A percentile compares a stretch with the other conserved stretches of the same genome.
Evolutionary conservation across 2,113 vertebrate genomes (phyloP).

Genomic region (Gymnorhina tibicen): DNA sequence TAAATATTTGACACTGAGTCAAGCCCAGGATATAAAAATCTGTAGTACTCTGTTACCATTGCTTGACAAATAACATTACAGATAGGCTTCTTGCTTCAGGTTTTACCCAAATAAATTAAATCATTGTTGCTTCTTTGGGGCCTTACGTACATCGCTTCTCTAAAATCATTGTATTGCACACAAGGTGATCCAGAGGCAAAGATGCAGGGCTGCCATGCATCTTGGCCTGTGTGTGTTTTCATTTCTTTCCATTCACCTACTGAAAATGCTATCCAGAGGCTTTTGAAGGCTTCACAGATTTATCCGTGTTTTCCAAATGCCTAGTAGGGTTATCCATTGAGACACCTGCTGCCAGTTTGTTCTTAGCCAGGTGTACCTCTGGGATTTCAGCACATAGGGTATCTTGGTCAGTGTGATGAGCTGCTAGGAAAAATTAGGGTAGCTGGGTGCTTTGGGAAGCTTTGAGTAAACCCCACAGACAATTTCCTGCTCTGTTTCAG

Average conservation of each 20-base stretch:
- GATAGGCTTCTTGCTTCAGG: background rate
- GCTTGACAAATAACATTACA: background rate
- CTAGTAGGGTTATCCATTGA: background rate
- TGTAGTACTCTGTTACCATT: background rate
- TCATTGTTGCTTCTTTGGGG: slow-evolving; percentile 3
- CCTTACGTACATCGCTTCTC: background rate
- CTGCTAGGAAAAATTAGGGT: background rate
- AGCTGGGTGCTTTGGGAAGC: background rate
- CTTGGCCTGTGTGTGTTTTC: background rate
- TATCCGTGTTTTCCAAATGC: background rate
- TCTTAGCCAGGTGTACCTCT: background rate
- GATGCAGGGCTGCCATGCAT: background rate
- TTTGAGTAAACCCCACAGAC: background rate
- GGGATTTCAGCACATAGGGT: background rate
- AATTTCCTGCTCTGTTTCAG: background rate
- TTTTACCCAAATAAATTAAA: background rate
- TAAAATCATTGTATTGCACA: background rate
- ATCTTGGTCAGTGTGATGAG: background rate
- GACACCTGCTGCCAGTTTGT: background rate
- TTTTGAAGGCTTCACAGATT: background rate
- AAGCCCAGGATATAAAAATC: slow-evolving; percentile 12
- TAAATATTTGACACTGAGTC: slow-evolving; percentile 47
- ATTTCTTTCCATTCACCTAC: background rate
- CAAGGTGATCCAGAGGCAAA: background rate
- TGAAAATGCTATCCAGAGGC: background rate